Percentiles rank a stretch among this genome's conserved stretches.
Evolutionary conservation across 2,888 invertebrate species (phyloP).

Genomic region (Ceratothoa steindachneri): DNA sequence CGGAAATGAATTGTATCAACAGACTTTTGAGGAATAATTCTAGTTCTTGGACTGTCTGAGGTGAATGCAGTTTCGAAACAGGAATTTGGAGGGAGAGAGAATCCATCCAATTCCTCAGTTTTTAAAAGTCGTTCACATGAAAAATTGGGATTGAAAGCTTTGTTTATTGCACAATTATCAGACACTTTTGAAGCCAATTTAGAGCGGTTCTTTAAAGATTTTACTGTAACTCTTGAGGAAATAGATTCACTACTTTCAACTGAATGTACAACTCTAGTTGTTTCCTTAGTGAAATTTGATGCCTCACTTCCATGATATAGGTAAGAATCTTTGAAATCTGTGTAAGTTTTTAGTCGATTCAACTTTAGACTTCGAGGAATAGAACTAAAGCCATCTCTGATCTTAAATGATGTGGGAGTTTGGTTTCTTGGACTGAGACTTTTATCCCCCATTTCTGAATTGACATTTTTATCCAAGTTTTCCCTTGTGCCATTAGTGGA

Average conservation of each 20-base stretch:
- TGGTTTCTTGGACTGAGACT: background rate
- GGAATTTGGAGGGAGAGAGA: constrained; percentile 48
- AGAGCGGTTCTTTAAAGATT: background rate
- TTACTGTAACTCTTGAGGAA: background rate
- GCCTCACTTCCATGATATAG: constrained; percentile 19
- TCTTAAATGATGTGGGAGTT: background rate
- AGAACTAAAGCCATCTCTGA: background rate
- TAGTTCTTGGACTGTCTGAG: constrained; percentile 52
- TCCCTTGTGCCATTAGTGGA: background rate
- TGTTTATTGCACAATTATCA: background rate
- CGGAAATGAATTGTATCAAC: constrained; percentile 49
- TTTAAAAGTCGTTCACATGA: background rate
- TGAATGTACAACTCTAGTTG: constrained; percentile 16
- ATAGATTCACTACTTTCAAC: constrained; percentile 22
- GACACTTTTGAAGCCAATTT: background rate
- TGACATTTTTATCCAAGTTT: background rate
- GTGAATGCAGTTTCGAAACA: constrained; percentile 53
- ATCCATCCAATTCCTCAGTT: constrained; percentile 10
- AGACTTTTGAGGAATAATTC: constrained; percentile 51
- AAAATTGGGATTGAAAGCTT: background rate
- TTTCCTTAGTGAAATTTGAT: background rate
- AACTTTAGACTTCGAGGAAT: constrained; percentile 29
- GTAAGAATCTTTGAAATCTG: constrained; percentile 38
- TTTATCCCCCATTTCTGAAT: background rate
- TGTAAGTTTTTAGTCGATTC: constrained; percentile 28